phyloP scores from a whole-genome alignment of 2,797 vertebrate genomes.

The Sebastes matsubarae region DNA sequence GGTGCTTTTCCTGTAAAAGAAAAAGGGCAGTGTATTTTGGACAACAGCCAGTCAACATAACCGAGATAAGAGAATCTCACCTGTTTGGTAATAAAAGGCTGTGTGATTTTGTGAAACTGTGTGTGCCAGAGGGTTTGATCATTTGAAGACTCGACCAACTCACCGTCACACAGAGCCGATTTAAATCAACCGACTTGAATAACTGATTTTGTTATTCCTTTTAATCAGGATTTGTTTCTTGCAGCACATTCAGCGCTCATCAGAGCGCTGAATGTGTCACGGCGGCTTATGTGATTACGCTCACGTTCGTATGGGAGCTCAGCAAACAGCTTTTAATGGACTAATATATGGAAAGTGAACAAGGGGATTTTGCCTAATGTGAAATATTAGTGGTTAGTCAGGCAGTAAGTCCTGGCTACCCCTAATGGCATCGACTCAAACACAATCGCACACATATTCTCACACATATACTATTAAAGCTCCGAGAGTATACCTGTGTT shows the following conservation, averaged over 20 bases:
- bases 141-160: neutral
- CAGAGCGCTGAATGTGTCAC: neutral
- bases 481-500: neutral
- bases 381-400: neutral
- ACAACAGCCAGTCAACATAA: neutral
- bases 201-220: neutral
- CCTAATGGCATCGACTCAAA: neutral
- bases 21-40: neutral
- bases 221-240: neutral
- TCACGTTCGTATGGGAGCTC: neutral
- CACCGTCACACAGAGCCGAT: neutral
- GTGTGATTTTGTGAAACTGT: neutral
- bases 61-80: conserved; percentile 5
- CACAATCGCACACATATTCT: neutral
- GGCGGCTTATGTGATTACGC: neutral
- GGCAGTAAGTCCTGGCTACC: neutral
- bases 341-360: conserved; percentile 1
- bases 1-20: neutral
- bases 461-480: neutral
- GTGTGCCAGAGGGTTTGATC: neutral
- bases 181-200: neutral
- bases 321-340: neutral
- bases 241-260: neutral
- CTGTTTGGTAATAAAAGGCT: neutral
- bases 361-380: conserved; percentile 6